phyloP scores from a whole-genome alignment of 2,797 vertebrate genomes.

The Pempheris klunzingeri region DNA sequence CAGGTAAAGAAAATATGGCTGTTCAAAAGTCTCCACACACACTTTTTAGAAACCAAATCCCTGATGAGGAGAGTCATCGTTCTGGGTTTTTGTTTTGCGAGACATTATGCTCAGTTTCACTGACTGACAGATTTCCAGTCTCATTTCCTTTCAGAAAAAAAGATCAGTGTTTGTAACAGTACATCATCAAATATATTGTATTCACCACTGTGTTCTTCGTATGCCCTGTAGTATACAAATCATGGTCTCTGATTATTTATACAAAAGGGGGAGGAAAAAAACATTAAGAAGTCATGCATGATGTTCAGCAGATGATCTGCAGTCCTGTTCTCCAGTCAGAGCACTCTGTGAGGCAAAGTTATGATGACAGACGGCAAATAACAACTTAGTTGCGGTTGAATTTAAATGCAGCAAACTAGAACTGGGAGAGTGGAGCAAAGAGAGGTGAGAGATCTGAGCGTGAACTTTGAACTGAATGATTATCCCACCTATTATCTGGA shows the following conservation, averaged over 20 bases:
- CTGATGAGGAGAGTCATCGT: conserved; percentile 4
- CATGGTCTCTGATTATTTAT: conserved; percentile 2
- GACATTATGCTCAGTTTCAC: conserved; percentile 71
- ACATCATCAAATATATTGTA: conserved; percentile 83
- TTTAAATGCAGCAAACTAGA: neutral
- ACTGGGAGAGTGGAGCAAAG: neutral
- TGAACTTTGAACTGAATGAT: neutral
- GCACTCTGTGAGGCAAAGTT: conserved; percentile 53
- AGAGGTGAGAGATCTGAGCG: neutral
- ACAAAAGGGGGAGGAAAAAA: conserved; percentile 2
- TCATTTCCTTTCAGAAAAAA: conserved; percentile 81
- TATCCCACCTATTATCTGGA: conserved; percentile 4
- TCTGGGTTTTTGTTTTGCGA: conserved; percentile 62
- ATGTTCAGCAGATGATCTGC: conserved; percentile 33
- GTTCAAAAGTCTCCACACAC: neutral
- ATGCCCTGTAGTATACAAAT: conserved; percentile 14
- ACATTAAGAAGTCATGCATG: conserved; percentile 30
- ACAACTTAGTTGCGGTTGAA: neutral
- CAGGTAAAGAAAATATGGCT: neutral
- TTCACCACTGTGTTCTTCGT: conserved; percentile 70
- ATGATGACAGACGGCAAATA: neutral
- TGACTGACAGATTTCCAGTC: conserved; percentile 79
- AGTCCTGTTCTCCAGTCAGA: conserved; percentile 64
- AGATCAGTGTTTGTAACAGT: conserved; percentile 73
- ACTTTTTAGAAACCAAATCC: conserved; percentile 11